A percentile compares a stretch with the other conserved stretches of the same genome.
These are phyloP conservation scores for Hiodon tergisus DNA, from an alignment of 2,113 vertebrate genomes.

Conservation along the genomic window DNA sequence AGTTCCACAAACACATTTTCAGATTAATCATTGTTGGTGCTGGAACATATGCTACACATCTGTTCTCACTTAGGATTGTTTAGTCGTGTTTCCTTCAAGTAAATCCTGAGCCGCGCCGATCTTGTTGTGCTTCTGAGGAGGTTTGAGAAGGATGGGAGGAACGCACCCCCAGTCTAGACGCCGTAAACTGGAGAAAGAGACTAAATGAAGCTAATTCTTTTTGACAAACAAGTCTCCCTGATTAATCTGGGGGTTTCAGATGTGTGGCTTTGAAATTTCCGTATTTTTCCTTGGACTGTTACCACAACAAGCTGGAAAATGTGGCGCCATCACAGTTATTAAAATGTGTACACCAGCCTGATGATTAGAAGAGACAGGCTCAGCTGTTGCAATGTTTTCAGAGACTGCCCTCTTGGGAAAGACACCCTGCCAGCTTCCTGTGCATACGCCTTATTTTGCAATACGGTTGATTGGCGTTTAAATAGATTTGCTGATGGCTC, in stretches of 20 bases:
- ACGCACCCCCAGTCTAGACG: too few relatives aligned
- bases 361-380: slow-evolving; percentile 37
- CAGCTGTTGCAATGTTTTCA: slow-evolving; percentile 40
- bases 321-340: slow-evolving; percentile 47
- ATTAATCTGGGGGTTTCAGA: slow-evolving; percentile 1
- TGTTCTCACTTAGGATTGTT: slow-evolving; percentile 4
- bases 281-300: slow-evolving; percentile 13
- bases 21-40: neutral
- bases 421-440: slow-evolving; percentile 6
- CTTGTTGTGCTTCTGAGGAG: neutral
- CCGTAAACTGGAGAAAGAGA: neutral
- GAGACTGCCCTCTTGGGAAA: slow-evolving; percentile 17
- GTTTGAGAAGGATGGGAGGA: neutral
- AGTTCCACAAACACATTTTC: neutral
- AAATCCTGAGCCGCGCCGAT: neutral
- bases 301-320: slow-evolving; percentile 9
- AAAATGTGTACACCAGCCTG: neutral
- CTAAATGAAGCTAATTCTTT: slow-evolving; percentile 10
- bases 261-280: slow-evolving; percentile 1
- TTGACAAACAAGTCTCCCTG: slow-evolving; percentile 16
- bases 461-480: neutral
- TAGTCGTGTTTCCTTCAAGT: neutral
- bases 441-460: neutral
- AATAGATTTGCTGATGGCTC: neutral
- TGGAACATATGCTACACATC: neutral